Evolutionary conservation across 1,140 invertebrate genomes (phyloP).

Genomic region (Papilio dardanus): DNA sequence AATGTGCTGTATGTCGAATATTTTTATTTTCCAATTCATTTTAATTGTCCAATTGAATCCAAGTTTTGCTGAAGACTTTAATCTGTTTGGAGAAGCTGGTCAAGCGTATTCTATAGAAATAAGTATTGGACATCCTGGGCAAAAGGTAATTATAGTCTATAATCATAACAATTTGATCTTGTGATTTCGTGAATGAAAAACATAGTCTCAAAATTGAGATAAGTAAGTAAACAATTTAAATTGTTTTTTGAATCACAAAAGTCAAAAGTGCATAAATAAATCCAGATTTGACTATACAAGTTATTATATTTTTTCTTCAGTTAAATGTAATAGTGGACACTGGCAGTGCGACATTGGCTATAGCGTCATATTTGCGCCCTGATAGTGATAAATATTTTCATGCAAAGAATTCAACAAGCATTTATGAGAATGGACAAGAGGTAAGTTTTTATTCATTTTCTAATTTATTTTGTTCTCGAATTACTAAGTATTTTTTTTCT

Average conservation of each 20-base stretch:
- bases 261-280: too few relatives aligned
- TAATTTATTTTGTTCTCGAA: too few relatives aligned
- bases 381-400: slow-evolving; percentile 67
- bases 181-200: background rate
- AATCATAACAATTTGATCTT: background rate
- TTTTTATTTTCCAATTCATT: slow-evolving; percentile 48
- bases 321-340: slow-evolving; percentile 71
- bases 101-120: slow-evolving; percentile 72
- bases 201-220: background rate
- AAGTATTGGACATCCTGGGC: slow-evolving; percentile 64
- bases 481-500: too few relatives aligned
- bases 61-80: slow-evolving; percentile 59
- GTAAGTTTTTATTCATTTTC: too few relatives aligned
- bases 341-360: slow-evolving; percentile 72
- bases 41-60: slow-evolving; percentile 46
- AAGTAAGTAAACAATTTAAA: too few relatives aligned
- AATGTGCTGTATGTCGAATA: background rate
- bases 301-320: slow-evolving; percentile 52
- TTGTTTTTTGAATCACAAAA: too few relatives aligned
- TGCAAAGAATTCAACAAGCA: slow-evolving; percentile 58
- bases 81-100: slow-evolving; percentile 71
- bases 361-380: slow-evolving; percentile 65
- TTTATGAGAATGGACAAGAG: slow-evolving; percentile 64
- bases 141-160: slow-evolving; percentile 59
- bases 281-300: background rate